Evolutionary conservation across 2,797 vertebrate species (phyloP).

Genomic region (Sciaenops ocellatus): DNA sequence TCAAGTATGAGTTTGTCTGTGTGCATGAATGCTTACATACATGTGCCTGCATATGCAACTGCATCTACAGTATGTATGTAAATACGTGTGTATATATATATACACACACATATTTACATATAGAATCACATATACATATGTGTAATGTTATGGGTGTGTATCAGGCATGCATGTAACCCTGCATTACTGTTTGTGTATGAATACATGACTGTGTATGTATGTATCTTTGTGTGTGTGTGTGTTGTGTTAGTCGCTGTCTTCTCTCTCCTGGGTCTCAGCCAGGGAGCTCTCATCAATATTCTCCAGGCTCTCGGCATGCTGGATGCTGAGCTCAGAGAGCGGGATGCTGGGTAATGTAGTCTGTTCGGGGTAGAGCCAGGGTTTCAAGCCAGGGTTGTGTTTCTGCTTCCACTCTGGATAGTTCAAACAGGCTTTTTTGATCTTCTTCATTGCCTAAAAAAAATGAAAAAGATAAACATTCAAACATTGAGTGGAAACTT

Average conservation of each 20-base stretch:
- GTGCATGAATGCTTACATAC: slow-evolving; percentile 49
- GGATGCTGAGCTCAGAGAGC: slow-evolving; percentile 91
- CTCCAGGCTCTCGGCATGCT: slow-evolving; percentile 95
- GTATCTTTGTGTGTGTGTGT: slow-evolving; percentile 29
- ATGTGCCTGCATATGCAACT: slow-evolving; percentile 39
- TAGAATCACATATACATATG: slow-evolving; percentile 44
- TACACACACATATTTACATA: slow-evolving; percentile 31
- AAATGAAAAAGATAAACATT: background rate
- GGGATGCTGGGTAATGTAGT: slow-evolving; percentile 89
- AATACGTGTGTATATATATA: slow-evolving; percentile 2
- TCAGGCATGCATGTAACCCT: slow-evolving; percentile 67
- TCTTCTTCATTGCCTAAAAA: slow-evolving; percentile 94
- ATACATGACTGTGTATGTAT: slow-evolving; percentile 5
- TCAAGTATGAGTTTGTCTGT: slow-evolving; percentile 41
- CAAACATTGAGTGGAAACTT: too few relatives aligned
- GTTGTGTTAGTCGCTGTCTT: slow-evolving; percentile 85
- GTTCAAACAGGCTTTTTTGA: slow-evolving; percentile 94
- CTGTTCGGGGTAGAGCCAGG: slow-evolving; percentile 97
- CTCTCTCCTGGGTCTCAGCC: slow-evolving; percentile 84
- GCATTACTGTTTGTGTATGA: slow-evolving; percentile 51
- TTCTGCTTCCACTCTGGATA: slow-evolving; percentile 95
- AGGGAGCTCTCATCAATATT: slow-evolving; percentile 95
- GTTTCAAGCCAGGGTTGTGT: slow-evolving; percentile 91
- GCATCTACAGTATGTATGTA: slow-evolving; percentile 26
- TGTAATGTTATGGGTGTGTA: slow-evolving; percentile 51